Evolutionary conservation across 2,113 vertebrate genomes (phyloP).

Genomic region (Pachycephala philippinensis): DNA sequence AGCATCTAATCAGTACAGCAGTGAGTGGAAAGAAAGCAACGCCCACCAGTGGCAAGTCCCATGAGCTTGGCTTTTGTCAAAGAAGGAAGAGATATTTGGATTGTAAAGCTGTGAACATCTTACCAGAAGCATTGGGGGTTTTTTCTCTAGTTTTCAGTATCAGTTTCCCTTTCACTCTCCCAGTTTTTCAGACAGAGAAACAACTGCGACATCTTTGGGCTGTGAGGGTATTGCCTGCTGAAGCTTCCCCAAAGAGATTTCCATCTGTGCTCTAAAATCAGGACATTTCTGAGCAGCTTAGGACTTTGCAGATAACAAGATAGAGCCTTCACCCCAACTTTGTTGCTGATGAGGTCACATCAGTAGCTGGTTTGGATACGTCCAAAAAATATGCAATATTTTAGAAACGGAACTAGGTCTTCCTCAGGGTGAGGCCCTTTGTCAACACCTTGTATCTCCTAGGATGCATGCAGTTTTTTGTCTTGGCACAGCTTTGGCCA

Average conservation of each 20-base stretch:
- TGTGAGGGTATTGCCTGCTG: background rate
- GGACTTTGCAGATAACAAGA: background rate
- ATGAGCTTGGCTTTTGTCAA: background rate
- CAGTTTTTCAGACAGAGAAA: background rate
- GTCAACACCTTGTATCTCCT: background rate
- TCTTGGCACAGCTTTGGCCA: background rate
- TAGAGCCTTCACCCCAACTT: background rate
- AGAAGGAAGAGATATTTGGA: background rate
- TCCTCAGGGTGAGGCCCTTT: background rate
- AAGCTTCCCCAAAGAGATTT: background rate
- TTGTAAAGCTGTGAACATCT: background rate
- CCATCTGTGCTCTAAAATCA: background rate
- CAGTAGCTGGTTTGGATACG: rapidly evolving
- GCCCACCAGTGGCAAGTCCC: background rate
- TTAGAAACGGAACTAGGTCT: background rate
- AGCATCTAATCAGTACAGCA: background rate
- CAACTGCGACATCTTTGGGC: background rate
- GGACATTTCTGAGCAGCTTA: background rate
- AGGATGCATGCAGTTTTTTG: background rate
- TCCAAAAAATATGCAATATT: background rate
- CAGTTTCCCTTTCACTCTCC: background rate
- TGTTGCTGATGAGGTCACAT: background rate
- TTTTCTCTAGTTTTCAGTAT: background rate
- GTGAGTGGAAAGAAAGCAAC: background rate
- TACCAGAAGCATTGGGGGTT: background rate